These are phyloP conservation scores for Lethenteron camtschaticum DNA, from an alignment of 2,113 vertebrate species.

Conservation along the genomic window DNA sequence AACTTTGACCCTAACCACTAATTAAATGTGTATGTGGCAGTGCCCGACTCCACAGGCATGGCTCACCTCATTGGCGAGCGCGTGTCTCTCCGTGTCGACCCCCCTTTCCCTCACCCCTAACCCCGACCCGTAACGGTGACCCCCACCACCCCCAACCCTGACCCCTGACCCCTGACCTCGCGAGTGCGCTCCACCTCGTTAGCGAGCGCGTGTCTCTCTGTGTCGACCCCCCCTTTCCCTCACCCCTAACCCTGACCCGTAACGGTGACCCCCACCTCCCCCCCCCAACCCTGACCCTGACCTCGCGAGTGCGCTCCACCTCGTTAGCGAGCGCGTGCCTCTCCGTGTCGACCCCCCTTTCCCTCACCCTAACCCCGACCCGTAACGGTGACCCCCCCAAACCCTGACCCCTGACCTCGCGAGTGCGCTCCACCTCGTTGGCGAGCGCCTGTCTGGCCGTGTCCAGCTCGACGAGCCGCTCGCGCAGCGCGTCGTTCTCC, in stretches of 20 bases:
- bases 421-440: slow-evolving; percentile 69
- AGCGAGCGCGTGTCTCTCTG: slow-evolving; percentile 68
- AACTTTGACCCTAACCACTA: too few relatives aligned
- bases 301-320: slow-evolving; percentile 71
- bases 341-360: slow-evolving; percentile 52
- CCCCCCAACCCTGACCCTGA: slow-evolving; percentile 16
- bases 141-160: slow-evolving; percentile 8
- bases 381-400: too few relatives aligned
- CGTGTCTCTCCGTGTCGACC: slow-evolving; percentile 78
- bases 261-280: too few relatives aligned
- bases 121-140: too few relatives aligned
- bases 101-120: slow-evolving; percentile 12
- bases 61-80: slow-evolving; percentile 75
- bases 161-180: slow-evolving; percentile 35
- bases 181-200: slow-evolving; percentile 72
- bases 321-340: slow-evolving; percentile 82
- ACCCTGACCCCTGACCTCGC: slow-evolving; percentile 39
- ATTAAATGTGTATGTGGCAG: too few relatives aligned
- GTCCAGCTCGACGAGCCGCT: slow-evolving; percentile 87
- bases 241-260: too few relatives aligned
- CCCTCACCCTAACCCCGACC: too few relatives aligned
- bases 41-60: slow-evolving; percentile 51
- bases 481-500: slow-evolving; percentile 82
- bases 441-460: slow-evolving; percentile 72
- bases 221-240: slow-evolving; percentile 40